These are phyloP conservation scores for Euwallacea similis DNA, from an alignment of 1,140 invertebrate genomes.

Conservation along the genomic window DNA sequence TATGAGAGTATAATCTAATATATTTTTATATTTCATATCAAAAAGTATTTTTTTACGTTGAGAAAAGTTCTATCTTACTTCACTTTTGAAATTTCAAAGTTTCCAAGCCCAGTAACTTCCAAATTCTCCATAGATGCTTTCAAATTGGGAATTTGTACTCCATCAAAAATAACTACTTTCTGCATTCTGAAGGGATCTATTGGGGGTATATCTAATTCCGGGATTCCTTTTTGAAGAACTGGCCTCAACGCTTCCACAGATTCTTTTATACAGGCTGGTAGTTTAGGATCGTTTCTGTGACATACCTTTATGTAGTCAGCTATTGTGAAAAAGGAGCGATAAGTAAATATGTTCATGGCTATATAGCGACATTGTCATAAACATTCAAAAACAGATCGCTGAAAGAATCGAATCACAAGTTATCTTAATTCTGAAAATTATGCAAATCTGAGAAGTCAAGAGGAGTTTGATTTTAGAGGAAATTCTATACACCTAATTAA, in stretches of 20 bases:
- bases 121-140: constrained; percentile 20
- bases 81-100: constrained; percentile 36
- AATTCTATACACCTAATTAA: too few species aligned
- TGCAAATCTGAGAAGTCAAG: too few species aligned
- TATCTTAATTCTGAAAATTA: too few species aligned
- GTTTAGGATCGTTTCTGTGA: constrained; percentile 63
- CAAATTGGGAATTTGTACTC: constrained; percentile 2
- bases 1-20: too few species aligned
- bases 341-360: background rate
- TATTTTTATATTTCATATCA: too few species aligned
- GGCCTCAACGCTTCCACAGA: constrained; percentile 64
- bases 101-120: constrained; percentile 17
- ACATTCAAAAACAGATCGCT: too few species aligned
- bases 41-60: background rate
- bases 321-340: constrained; percentile 44
- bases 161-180: constrained; percentile 48
- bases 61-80: constrained; percentile 17
- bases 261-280: constrained; percentile 66
- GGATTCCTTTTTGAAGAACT: constrained; percentile 64
- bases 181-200: constrained; percentile 66
- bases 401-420: too few species aligned
- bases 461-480: too few species aligned
- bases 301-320: constrained; percentile 71
- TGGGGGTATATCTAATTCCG: constrained; percentile 67
- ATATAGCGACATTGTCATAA: too few species aligned